Base-by-base conservation (phyloP, 1,140 invertebrate species). In the Ruditapes philippinarum region DNA sequence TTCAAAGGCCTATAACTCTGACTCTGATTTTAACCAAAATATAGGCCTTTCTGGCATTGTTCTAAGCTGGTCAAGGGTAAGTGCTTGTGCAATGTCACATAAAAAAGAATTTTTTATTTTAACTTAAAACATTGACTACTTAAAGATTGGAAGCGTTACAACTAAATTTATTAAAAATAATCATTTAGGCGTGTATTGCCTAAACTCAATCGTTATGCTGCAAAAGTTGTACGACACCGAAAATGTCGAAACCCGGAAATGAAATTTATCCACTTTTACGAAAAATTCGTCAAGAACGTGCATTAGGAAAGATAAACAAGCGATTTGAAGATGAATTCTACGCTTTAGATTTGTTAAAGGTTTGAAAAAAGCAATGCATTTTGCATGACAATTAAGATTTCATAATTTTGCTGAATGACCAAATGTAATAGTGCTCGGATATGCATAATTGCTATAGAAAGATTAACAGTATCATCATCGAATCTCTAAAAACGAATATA, bases 231-330 rank as follows among this genome's bases (percentile, higher is more conserved):
- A 40, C 45, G 28, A 85, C 7, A 33, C 73, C 54, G 54, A 78
- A 49, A 49, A 88, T 88, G 85, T 60, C 74, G 12, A 80, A 80
- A 68, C 40, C 51, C 76, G 85, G 85, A 88, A 87, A 87, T 87
- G 51, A 79, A 51, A 80, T 33, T 60, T 7, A 25, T 11, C 22
- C 40, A 7, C 49, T 79, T 68, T 33, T 88, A n/a, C 51, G 51
- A 42, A 42, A 79, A 38, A 60, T 88, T 51, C 28, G 85, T 45
- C 14, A 25, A 14, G 85, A 88, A 80, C 78, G 62, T 31, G 22
- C 51, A 33, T 45, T 22, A 40, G 85, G 85, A 70, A 88, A 40
- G 38, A 88, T 88, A 42, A 36, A 28, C 74, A 88, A 88, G 42
- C 9, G 85, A 62, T 79, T 88, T 80, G n/a, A 80, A 70, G 85